Base-by-base conservation (phyloP, 2,888 invertebrate species). In the Cryptocephalus primarius region DNA sequence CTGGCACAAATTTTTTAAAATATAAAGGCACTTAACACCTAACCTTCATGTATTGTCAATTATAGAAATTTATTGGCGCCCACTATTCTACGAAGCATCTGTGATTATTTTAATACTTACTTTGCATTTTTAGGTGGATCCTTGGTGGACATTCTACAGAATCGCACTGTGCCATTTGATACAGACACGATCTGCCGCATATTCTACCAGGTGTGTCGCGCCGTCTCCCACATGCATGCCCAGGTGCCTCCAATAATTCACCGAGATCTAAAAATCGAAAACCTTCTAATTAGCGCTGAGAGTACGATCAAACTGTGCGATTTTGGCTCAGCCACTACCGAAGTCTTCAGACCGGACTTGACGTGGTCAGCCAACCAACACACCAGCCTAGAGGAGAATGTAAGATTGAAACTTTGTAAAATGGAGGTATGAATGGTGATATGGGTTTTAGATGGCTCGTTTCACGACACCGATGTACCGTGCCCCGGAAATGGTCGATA, bases 401-500 rank as follows among this genome's bases (percentile, higher is more conserved):
- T 91, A 71, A 52, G 50, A 42, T 36, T 36, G 12, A 11, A 11
- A n/a, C 36, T 2, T 4, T 11, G 12, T 11, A 36, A n/a, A 36
- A 36, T 6, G 12, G 4, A 11, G 2, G 11, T 36, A 11, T 12
- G 6, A 36, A 6, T 6, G 11, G 13, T 10, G 6, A 13, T 40
- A 4, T 6, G 54, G 45, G 52, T 74, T 76, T 49, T 69, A 85
- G 79, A 72, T 88, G 74, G 83, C 85, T 40, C 78, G 79, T 62
- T 83, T 80, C 60, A 90, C 91, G 14, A 91, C 91, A 9, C 91
- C 91, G 1, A 90, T 90, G 97, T 99, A 99, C 71, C 78, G 99
- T 66, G 89, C 97, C 1, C 99, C 99, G 32, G 99, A 99, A 76
- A 94, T 97, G 85, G 76, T 97, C 53, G 96, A 97, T 66, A 90